These are phyloP conservation scores for Battus philenor DNA, from an alignment of 1,140 invertebrate species.

Conservation along the genomic window DNA sequence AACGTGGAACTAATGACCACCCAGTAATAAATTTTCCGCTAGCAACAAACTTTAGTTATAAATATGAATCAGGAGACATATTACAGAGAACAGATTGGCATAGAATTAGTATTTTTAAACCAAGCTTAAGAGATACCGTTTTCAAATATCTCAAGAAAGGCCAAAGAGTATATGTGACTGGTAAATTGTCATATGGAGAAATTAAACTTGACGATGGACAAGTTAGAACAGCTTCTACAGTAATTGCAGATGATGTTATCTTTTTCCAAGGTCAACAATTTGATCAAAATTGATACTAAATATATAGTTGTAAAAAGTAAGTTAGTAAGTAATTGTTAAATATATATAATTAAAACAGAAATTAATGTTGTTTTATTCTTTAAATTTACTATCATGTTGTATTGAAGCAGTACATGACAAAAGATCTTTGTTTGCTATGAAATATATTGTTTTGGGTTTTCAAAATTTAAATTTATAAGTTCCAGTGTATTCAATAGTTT, in stretches of 20 bases:
- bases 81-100: slow-evolving; percentile 95
- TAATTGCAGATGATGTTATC: slow-evolving; percentile 92
- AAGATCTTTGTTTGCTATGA: too few species aligned
- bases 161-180: slow-evolving; percentile 88
- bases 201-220: slow-evolving; percentile 87
- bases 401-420: too few species aligned
- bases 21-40: slow-evolving; percentile 93
- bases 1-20: slow-evolving; percentile 86
- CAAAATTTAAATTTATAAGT: too few species aligned
- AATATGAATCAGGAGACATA: slow-evolving; percentile 85
- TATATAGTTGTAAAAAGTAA: too few species aligned
- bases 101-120: slow-evolving; percentile 91
- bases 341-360: too few species aligned
- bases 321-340: too few species aligned
- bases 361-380: too few species aligned
- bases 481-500: too few species aligned
- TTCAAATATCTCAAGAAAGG: slow-evolving; percentile 90
- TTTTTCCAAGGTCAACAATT: slow-evolving; percentile 88
- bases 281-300: too few species aligned
- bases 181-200: slow-evolving; percentile 90
- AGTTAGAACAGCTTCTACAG: slow-evolving; percentile 82
- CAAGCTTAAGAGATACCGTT: slow-evolving; percentile 85
- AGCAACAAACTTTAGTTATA: slow-evolving; percentile 92
- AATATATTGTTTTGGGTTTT: too few species aligned
- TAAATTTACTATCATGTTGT: too few species aligned